These are phyloP conservation scores for Drepana falcataria DNA, from an alignment of 2,888 invertebrate genomes.

Conservation along the genomic window DNA sequence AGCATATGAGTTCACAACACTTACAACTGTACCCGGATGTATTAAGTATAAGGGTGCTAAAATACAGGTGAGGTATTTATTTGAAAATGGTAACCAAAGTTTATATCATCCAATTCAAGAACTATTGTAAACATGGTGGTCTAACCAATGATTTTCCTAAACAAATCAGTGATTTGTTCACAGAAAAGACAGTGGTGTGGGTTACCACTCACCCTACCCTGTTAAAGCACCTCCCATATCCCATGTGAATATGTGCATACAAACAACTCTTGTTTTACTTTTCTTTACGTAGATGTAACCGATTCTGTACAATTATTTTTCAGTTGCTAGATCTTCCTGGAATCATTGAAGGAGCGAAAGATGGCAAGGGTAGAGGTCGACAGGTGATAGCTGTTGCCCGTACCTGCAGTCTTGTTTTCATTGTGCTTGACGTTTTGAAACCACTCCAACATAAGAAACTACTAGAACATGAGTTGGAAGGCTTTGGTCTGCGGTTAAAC, in stretches of 20 bases:
- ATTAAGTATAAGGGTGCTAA: conserved; percentile 99
- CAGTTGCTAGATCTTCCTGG: conserved; percentile 98
- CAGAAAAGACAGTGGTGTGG: too few species aligned
- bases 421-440: conserved; percentile 97
- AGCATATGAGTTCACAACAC: conserved; percentile 99
- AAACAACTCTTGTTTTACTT: too few species aligned
- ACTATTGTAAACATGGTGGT: too few species aligned
- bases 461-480: conserved; percentile 98
- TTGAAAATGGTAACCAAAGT: neutral
- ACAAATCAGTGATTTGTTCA: too few species aligned
- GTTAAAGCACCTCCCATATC: too few species aligned
- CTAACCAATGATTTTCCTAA: too few species aligned
- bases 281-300: too few species aligned
- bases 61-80: conserved; percentile 85
- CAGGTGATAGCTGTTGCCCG: conserved; percentile 99
- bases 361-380: conserved; percentile 98
- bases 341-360: conserved; percentile 99
- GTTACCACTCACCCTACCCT: too few species aligned
- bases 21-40: conserved; percentile 99
- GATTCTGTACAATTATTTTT: conserved; percentile 10
- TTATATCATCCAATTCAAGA: too few species aligned
- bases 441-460: conserved; percentile 97
- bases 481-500: conserved; percentile 97
- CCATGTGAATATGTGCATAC: too few species aligned
- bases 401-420: conserved; percentile 98